Conservation (phyloP, 1,140 invertebrate species). For the Tachypleus tridentatus region DNA sequence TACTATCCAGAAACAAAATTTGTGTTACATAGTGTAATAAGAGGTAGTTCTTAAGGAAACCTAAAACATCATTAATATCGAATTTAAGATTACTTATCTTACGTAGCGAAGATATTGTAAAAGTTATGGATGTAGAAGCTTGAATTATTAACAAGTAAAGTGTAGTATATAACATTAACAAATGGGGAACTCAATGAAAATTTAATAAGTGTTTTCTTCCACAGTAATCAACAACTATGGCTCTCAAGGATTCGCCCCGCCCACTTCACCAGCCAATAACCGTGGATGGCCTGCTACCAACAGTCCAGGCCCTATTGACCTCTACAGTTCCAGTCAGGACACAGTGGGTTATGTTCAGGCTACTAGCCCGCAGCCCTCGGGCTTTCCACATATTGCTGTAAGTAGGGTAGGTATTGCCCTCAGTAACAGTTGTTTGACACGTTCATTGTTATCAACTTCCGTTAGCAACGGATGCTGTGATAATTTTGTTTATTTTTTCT, state of each 20-base stretch:
- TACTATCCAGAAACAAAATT: no score
- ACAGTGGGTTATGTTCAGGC: slow-evolving; percentile 83
- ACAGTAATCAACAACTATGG: slow-evolving; percentile 88
- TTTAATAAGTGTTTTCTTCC: neutral
- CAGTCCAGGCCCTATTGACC: slow-evolving; percentile 63
- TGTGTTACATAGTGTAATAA: no score
- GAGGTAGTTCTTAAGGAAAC: no score
- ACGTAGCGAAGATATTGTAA: no score
- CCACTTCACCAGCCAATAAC: slow-evolving; percentile 53
- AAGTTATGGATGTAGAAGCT: no score
- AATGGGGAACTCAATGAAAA: no score
- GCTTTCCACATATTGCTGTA: slow-evolving; percentile 70
- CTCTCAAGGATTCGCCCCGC: slow-evolving; percentile 56
- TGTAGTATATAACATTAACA: no score
- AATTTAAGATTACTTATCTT: no score
- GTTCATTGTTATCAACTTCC: no score
- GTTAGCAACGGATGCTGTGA: no score
- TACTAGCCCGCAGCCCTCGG: slow-evolving; percentile 75
- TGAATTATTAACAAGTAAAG: no score
- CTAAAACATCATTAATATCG: no score
- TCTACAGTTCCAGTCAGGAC: slow-evolving; percentile 68
- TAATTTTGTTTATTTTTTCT: neutral
- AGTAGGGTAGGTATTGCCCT: slow-evolving; percentile 43
- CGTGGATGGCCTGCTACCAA: slow-evolving; percentile 72
- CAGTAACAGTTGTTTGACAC: neutral